phyloP scores from a whole-genome alignment of 2,113 vertebrate species.

The Chitala chitala region DNA sequence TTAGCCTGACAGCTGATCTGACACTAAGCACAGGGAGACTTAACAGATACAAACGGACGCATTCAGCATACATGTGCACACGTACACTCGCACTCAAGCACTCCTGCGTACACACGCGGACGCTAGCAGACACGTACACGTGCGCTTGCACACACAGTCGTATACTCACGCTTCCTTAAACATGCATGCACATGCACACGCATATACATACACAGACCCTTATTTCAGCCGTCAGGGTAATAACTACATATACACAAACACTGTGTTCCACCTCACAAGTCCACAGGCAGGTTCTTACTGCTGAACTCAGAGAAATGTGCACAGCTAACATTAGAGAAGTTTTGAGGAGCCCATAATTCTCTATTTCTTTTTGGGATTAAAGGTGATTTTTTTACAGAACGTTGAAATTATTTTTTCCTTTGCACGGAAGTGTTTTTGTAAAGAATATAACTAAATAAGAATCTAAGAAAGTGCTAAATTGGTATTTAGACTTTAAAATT shows the following conservation, averaged over 20 bases:
- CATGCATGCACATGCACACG: too few relatives aligned
- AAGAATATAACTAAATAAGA: constrained; percentile 13
- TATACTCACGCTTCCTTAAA: too few relatives aligned
- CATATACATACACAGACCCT: too few relatives aligned
- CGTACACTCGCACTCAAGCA: background rate
- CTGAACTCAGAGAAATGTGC: constrained; percentile 10
- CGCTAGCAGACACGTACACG: background rate
- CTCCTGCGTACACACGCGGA: background rate
- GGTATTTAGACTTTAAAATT: constrained; percentile 1
- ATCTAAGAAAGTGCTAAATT: constrained; percentile 13
- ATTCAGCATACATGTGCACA: background rate
- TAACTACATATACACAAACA: background rate
- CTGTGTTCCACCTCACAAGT: background rate
- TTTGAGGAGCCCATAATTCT: background rate
- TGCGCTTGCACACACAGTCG: too few relatives aligned
- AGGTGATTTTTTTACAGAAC: background rate
- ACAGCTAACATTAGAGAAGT: background rate
- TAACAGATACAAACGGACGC: background rate
- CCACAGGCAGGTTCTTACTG: background rate
- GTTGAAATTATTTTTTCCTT: constrained; percentile 2
- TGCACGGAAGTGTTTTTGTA: constrained; percentile 3
- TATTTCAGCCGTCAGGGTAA: too few relatives aligned
- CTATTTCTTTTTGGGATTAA: background rate
- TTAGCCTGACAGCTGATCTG: constrained; percentile 7
- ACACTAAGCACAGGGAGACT: background rate